Percentiles rank a stretch among this genome's conserved stretches.
These are phyloP conservation scores for Myotis brandtii DNA, from an alignment of 2,113 vertebrate genomes.

Conservation along the genomic window DNA sequence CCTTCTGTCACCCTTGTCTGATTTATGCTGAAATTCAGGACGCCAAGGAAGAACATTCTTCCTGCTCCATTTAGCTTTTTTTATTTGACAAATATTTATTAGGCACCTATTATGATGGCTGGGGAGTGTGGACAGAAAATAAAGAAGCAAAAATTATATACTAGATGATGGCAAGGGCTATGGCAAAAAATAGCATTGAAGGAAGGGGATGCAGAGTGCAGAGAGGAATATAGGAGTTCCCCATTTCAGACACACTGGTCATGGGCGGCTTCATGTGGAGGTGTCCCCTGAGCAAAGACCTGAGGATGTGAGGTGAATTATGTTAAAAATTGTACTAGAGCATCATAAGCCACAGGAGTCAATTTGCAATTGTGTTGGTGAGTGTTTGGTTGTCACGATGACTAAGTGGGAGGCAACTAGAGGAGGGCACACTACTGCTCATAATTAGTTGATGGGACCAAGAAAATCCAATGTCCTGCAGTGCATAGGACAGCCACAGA, in stretches of 20 bases:
- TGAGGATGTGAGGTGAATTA: not conserved
- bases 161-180: not conserved
- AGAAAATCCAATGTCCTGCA: not conserved
- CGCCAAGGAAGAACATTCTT: not conserved
- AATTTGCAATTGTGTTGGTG: not conserved
- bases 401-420: fast-evolving
- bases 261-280: not conserved
- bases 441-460: not conserved
- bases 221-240: not conserved
- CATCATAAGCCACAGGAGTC: not conserved
- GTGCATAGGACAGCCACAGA: not conserved
- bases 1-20: not conserved
- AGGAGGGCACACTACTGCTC: not conserved
- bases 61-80: not conserved
- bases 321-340: not conserved
- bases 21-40: not conserved
- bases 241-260: not conserved
- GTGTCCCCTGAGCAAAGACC: not conserved
- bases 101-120: not conserved
- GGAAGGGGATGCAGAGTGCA: not conserved
- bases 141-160: constrained; percentile 7
- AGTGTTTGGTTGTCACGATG: not conserved
- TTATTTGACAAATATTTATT: not conserved
- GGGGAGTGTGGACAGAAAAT: not conserved
- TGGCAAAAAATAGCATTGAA: not conserved